Base-by-base conservation (phyloP, 2,113 vertebrate species). In the Numida meleagris region DNA sequence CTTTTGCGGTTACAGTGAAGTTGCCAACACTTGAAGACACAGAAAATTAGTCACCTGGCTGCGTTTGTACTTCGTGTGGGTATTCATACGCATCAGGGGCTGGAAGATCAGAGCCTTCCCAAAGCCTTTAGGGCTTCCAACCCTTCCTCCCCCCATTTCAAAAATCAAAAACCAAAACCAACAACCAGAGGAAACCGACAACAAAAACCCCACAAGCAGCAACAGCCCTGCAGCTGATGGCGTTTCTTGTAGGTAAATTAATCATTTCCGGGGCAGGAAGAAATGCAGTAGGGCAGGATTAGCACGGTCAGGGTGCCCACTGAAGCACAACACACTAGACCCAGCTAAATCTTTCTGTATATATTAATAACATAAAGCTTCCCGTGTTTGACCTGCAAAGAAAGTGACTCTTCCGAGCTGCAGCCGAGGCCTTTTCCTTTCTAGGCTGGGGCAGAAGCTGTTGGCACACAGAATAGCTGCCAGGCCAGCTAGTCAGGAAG, bases 401-500 rank as follows among this genome's bases (percentile, higher is more conserved):
- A 76, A 68, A 36, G 90, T 87, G 81, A 71, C 83, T 94, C 88
- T 70, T 55, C 0, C 70, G 88, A 95, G 89, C 88, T 90, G 91
- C 91, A 62, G 87, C 2, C 1, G 29, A n/a, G 75, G 40, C 75
- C 70, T 62, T 94, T 93, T 63, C 86, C 76, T 88, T 83, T 72
- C 80, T 36, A 77, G 95, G 76, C 80, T 34, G n/a, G 80, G 92
- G 67, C 89, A 92, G 94, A 74, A 94, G 82, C 13, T 79, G 50
- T 84, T 96, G 96, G 97, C 96, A 83, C 27, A 1, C 7, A 20
- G 36, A 36, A 36, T 21, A 88, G 92, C 96, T 94, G 91, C 90
- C 93, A 80, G 88, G 93, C 95, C 83, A 95, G 95, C 95, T 48
- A 59, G 92, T 24, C 96, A 87, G 92, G 93, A 95, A 93, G 93